Evolutionary conservation across 2,797 vertebrate genomes (phyloP).

Genomic region (Parotocinclus haroldoi): DNA sequence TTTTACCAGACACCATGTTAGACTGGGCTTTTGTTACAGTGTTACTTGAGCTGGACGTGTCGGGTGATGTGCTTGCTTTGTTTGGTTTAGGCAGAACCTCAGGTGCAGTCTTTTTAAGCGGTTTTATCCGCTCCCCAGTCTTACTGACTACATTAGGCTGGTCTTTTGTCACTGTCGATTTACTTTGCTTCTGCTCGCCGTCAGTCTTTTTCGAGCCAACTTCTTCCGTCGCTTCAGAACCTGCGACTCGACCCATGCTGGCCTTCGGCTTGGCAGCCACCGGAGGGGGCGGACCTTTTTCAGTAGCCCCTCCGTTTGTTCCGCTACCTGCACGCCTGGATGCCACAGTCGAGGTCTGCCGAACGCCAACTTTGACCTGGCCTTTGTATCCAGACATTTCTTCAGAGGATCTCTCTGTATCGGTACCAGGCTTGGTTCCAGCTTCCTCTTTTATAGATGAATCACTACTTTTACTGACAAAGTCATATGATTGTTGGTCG

Average conservation of each 20-base stretch:
- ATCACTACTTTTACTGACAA: slow-evolving; percentile 71
- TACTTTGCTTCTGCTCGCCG: slow-evolving; percentile 44
- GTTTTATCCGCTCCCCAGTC: slow-evolving; percentile 60
- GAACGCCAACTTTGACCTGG: slow-evolving; percentile 50
- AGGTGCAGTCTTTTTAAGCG: slow-evolving; percentile 63
- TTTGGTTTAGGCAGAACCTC: slow-evolving; percentile 59
- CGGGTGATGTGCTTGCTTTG: slow-evolving; percentile 25
- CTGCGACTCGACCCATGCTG: slow-evolving; percentile 52
- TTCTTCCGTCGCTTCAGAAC: slow-evolving; percentile 44
- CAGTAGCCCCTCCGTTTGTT: slow-evolving; percentile 40
- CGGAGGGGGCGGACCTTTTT: slow-evolving; percentile 53
- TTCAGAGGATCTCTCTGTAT: slow-evolving; percentile 50
- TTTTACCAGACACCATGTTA: slow-evolving; percentile 22
- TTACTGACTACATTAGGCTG: slow-evolving; percentile 38
- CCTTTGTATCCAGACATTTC: slow-evolving; percentile 59
- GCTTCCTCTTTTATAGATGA: slow-evolving; percentile 67
- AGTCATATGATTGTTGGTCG: slow-evolving; percentile 51
- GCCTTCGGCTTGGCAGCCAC: slow-evolving; percentile 55
- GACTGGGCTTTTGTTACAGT: slow-evolving; percentile 27
- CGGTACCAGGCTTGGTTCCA: slow-evolving; percentile 59
- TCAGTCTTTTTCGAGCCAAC: slow-evolving; percentile 45
- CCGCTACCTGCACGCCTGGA: slow-evolving; percentile 46
- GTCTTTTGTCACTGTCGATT: slow-evolving; percentile 56
- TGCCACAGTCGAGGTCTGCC: slow-evolving; percentile 49
- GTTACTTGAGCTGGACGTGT: slow-evolving; percentile 52